Percentiles rank a stretch among this genome's conserved stretches.
Conservation (phyloP, 2,888 invertebrate genomes). For the Limnephilus rhombicus region DNA sequence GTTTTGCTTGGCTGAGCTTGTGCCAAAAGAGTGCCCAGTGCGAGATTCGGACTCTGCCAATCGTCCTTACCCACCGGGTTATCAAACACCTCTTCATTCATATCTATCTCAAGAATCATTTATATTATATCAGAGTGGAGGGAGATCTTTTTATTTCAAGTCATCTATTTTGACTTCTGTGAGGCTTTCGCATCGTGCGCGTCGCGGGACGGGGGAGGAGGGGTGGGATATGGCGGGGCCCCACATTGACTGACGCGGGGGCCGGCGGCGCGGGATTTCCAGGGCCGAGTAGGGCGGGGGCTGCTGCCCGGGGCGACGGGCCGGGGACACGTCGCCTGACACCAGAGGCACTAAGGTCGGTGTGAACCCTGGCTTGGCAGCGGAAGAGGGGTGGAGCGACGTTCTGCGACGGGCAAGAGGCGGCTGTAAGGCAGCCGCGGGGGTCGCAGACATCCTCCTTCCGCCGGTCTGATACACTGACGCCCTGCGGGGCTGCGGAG, state of each 20-base stretch:
- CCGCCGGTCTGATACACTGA: constrained; percentile 71
- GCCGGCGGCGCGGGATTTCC: constrained; percentile 51
- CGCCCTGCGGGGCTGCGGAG: constrained; percentile 70
- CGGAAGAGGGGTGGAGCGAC: constrained; percentile 70
- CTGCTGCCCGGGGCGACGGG: constrained; percentile 71
- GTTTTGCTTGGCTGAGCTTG: background rate
- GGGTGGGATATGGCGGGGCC: constrained; percentile 71
- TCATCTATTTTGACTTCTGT: constrained; percentile 77
- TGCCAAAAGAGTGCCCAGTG: background rate
- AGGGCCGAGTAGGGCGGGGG: constrained; percentile 72
- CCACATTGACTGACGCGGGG: constrained; percentile 73
- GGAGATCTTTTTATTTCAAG: constrained; percentile 73
- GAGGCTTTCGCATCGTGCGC: constrained; percentile 72
- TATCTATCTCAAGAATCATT: background rate
- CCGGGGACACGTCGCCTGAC: constrained; percentile 74
- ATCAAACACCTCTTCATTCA: background rate
- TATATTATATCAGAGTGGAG: constrained; percentile 26
- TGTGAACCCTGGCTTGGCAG: constrained; percentile 72
- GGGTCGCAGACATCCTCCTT: constrained; percentile 69
- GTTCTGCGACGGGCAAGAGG: constrained; percentile 64
- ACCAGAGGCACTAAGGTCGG: constrained; percentile 75
- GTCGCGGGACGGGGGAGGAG: constrained; percentile 67
- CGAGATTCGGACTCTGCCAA: background rate
- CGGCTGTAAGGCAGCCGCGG: constrained; percentile 70
- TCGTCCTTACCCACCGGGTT: background rate